A percentile compares a stretch with the other conserved stretches of the same genome.
Conservation (phyloP, 1,140 invertebrate species). For the Anastatus disparis region DNA sequence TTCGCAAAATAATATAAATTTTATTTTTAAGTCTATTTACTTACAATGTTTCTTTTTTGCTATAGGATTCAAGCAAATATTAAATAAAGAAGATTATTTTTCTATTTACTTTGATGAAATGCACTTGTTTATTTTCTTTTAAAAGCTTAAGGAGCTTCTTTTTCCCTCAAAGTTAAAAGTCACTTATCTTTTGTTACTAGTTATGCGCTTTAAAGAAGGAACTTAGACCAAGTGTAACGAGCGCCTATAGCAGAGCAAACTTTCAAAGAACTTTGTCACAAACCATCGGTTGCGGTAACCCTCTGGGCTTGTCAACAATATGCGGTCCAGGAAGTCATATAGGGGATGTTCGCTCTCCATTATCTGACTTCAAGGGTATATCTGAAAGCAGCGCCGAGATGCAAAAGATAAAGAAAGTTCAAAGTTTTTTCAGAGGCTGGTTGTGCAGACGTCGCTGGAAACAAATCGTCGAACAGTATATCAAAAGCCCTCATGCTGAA, state of each 20-base stretch:
- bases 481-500: constrained; percentile 93
- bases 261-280: constrained; percentile 50
- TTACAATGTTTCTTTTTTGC: too few relatives aligned
- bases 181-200: too few relatives aligned
- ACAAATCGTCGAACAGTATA: constrained; percentile 95
- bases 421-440: constrained; percentile 95
- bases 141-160: too few relatives aligned
- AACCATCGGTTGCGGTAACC: not conserved
- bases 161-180: too few relatives aligned
- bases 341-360: not conserved
- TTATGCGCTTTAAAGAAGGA: constrained; percentile 86
- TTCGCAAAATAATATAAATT: too few relatives aligned
- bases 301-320: not conserved
- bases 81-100: too few relatives aligned
- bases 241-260: not conserved
- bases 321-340: not conserved
- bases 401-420: constrained; percentile 93
- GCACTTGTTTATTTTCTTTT: too few relatives aligned
- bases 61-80: too few relatives aligned
- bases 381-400: constrained; percentile 76
- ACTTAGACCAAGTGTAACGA: constrained; percentile 66
- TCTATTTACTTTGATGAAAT: too few relatives aligned
- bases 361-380: constrained; percentile 44
- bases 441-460: constrained; percentile 93
- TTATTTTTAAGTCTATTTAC: too few relatives aligned